These are phyloP conservation scores for Vulpes vulpes DNA, from an alignment of 2,113 vertebrate genomes.

Conservation along the genomic window DNA sequence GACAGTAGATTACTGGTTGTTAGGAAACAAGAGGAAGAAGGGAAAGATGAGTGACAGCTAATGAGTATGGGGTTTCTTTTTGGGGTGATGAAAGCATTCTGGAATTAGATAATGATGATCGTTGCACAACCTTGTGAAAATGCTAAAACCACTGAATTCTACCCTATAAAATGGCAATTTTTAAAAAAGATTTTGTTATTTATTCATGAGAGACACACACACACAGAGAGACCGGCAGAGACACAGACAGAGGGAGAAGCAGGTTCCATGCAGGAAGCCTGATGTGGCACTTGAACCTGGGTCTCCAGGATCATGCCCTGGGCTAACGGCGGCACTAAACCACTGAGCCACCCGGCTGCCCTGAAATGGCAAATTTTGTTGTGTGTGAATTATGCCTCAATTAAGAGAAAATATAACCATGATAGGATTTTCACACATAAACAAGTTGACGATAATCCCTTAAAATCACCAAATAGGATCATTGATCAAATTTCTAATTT, in stretches of 20 bases:
- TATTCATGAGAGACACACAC: too few species aligned
- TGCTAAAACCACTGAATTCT: not conserved
- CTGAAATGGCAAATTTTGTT: not conserved
- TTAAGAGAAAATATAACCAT: not conserved
- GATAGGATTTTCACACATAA: not conserved
- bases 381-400: not conserved
- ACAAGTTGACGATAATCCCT: not conserved
- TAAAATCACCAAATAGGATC: not conserved
- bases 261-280: too few species aligned
- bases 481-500: not conserved
- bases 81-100: not conserved
- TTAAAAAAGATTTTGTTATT: not conserved
- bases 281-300: too few species aligned
- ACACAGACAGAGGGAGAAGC: too few species aligned
- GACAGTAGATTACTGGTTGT: not conserved
- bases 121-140: not conserved
- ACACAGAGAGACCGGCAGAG: too few species aligned
- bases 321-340: too few species aligned
- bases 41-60: not conserved
- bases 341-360: too few species aligned
- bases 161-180: not conserved
- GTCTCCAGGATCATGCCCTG: too few species aligned
- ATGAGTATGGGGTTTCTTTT: not conserved
- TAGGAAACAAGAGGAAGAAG: not conserved
- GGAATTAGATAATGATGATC: not conserved